These are phyloP conservation scores for Himalopsyche anomala DNA, from an alignment of 2,888 invertebrate genomes.

Conservation along the genomic window DNA sequence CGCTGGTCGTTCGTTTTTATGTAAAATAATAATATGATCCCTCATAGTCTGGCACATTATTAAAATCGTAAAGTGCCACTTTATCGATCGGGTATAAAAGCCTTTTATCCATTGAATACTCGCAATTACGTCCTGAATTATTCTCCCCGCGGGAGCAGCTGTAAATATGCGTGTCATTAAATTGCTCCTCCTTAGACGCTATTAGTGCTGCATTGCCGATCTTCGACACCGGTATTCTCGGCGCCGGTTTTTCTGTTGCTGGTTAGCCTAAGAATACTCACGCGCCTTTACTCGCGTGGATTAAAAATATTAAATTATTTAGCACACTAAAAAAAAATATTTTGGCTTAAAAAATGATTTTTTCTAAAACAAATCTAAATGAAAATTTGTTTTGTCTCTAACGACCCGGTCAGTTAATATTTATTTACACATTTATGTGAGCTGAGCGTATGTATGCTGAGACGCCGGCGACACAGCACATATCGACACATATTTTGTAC, in stretches of 20 bases:
- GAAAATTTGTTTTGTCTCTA: too few species aligned
- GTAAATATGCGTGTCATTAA: slow-evolving; percentile 8
- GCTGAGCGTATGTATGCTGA: too few species aligned
- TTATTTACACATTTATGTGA: too few species aligned
- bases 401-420: too few species aligned
- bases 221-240: neutral
- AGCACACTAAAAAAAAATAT: too few species aligned
- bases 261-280: too few species aligned
- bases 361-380: too few species aligned
- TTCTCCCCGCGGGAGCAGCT: neutral
- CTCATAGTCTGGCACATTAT: slow-evolving; percentile 21
- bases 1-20: slow-evolving; percentile 4
- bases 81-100: slow-evolving; percentile 24
- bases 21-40: slow-evolving; percentile 28
- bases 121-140: neutral
- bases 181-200: neutral
- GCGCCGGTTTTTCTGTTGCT: neutral
- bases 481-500: too few species aligned
- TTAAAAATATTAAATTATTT: too few species aligned
- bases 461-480: too few species aligned
- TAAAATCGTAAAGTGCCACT: slow-evolving; percentile 20
- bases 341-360: too few species aligned
- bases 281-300: too few species aligned
- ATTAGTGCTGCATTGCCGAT: neutral
- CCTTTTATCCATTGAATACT: slow-evolving; percentile 5